Evolutionary conservation across 2,113 vertebrate genomes (phyloP), one percentile per base, ranked within the genome.

Genomic region (Hyla sarda): DNA sequence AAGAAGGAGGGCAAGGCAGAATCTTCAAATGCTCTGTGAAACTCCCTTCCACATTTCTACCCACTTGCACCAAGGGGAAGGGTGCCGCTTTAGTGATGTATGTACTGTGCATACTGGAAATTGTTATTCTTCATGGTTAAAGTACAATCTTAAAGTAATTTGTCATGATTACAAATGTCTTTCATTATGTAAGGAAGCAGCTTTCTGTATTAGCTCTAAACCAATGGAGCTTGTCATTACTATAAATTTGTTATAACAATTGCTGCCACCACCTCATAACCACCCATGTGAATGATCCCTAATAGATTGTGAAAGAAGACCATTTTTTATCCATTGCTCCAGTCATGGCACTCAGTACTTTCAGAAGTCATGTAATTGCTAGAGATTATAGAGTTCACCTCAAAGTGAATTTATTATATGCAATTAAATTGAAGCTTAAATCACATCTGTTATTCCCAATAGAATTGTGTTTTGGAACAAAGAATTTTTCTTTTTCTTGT

Each of bases 371-470:
- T 54, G 48, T 54, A 77, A 52, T 54, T 52, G 74, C 16, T 54
- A 34, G 75, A 77, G 48, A 77, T 54, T 77, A 77, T 56, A 77
- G 23, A 48, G 75, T 32, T 54, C 48, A 77, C 23, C 56, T 60
- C 54, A 80, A 80, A 80, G 56, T 41, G 54, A 80, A 41, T 60
- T 34, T 80, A 60, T 60, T 58, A 41, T 37, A 37, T 80, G 54
- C 34, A 80, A 60, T 60, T 80, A 80, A 60, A 80, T 32, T 58
- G 34, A 80, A 80, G 54, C 19, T 80, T 60, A 62, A 80, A 80
- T 79, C 50, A 79, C 37, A 37, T 79, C 52, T 23, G 56, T 45
- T 80, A 80, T 80, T 80, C 56, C 77, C 54, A 9, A 45, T 54
- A 25, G 47, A 52, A 54, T 54, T 56, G 75, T 77, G 30, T 34